These are phyloP conservation scores for Morus bassanus DNA, from an alignment of 2,797 vertebrate genomes.

Conservation along the genomic window DNA sequence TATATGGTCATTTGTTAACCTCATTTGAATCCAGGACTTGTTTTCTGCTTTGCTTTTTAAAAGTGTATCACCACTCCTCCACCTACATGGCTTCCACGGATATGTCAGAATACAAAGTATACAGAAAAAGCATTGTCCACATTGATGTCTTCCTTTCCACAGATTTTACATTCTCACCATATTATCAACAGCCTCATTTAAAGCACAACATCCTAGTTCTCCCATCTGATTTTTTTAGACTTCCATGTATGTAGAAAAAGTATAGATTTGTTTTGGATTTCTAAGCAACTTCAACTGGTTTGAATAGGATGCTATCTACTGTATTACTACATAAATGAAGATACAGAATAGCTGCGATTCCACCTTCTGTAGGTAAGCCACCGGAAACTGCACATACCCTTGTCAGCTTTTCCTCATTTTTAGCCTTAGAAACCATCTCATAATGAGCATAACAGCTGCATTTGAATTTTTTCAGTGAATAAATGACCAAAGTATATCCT, in stretches of 20 bases:
- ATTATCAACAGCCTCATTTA: background rate
- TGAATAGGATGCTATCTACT: background rate
- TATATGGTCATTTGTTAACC: background rate
- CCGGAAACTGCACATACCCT: background rate
- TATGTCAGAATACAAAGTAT: background rate
- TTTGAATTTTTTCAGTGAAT: background rate
- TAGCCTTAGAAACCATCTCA: background rate
- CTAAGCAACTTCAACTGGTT: background rate
- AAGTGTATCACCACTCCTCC: background rate
- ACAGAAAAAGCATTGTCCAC: background rate
- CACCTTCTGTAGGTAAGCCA: background rate
- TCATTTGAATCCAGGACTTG: background rate
- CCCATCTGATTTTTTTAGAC: background rate
- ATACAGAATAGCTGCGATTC: background rate
- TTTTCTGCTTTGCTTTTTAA: background rate
- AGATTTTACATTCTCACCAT: background rate
- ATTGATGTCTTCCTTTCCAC: background rate
- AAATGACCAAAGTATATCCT: background rate
- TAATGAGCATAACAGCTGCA: background rate
- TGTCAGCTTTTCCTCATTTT: background rate
- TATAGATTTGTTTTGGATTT: background rate
- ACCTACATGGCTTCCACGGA: background rate
- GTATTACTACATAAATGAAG: background rate
- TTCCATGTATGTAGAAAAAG: background rate
- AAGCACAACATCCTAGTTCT: background rate